Percentiles rank a stretch among this genome's conserved stretches.
Evolutionary conservation across 2,113 vertebrate genomes (phyloP).

Genomic region (Penelope pileata): DNA sequence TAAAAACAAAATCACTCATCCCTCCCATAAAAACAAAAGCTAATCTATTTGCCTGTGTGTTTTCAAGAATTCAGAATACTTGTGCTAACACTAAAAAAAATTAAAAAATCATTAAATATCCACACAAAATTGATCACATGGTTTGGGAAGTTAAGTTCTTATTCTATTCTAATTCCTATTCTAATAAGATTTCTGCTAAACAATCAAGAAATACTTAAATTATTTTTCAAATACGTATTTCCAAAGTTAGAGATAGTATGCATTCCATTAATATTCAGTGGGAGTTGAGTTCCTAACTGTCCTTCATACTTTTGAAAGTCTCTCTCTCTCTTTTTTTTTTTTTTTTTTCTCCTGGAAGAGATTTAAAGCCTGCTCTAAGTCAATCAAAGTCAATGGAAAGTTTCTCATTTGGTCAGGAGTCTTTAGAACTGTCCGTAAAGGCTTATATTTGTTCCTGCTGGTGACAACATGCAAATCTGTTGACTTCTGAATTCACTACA

Average conservation of each 20-base stretch:
- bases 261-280: neutral
- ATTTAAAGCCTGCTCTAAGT: neutral
- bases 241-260: neutral
- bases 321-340: neutral
- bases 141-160: neutral
- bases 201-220: neutral
- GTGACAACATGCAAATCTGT: neutral
- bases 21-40: accelerated
- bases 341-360: neutral
- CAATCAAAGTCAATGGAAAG: neutral
- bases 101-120: neutral
- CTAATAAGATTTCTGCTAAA: neutral
- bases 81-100: neutral
- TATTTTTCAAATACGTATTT: neutral
- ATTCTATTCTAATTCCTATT: neutral
- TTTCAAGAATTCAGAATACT: neutral
- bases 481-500: neutral
- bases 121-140: accelerated
- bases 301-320: neutral
- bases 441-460: neutral
- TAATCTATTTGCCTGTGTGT: neutral
- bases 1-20: neutral
- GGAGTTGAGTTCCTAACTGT: neutral
- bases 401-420: neutral
- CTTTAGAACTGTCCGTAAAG: neutral